Evolutionary conservation across 1,140 invertebrate genomes (phyloP), one percentile per base, ranked within the genome.

Genomic region (Lepidotrigona ventralis): DNA sequence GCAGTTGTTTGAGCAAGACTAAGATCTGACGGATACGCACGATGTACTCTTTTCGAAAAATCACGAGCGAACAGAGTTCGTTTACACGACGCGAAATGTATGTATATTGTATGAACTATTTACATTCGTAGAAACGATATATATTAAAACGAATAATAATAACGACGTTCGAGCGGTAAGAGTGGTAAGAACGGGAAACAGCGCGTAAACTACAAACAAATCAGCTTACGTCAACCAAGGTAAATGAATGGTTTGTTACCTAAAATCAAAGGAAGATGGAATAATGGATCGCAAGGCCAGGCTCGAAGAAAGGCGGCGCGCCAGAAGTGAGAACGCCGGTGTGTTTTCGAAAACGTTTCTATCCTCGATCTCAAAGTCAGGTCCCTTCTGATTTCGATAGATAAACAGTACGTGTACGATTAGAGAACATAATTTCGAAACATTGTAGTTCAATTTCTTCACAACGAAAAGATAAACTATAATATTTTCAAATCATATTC

Each of bases 351-450:
- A 23, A 23, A n/a, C 0, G 8, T 19, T 58, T 58, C 72, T 17
- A 33, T 33, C 8, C 46, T n/a, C n/a, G 26, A 54, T 72, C 29
- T 72, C 21, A n/a, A n/a, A n/a, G 26, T 26, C 2, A 5, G 58
- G 60, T 15, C n/a, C 39, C n/a, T 6, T 78, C n/a, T n/a, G 39
- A 56, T n/a, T 72, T 29, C 26, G 74, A 69, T 69, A 39, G 14
- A 14, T 78, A 73, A 81, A 86, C 78, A 76, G 64, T 58, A 73
- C 71, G 78, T 86, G 51, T 60, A 51, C 51, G 85, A 85, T 87
- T 87, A 80, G 54, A 51, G 74, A 83, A 85, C 69, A 85, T 88
- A 88, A 85, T 83, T 80, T 69, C 72, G 63, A 83, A 85, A 88
- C 87, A 87, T 84, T 66, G 19, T 6, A 21, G 1, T 17, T 17